Evolutionary conservation across 2,797 vertebrate genomes (phyloP).

Genomic region (Neosilurus mollespiculum): DNA sequence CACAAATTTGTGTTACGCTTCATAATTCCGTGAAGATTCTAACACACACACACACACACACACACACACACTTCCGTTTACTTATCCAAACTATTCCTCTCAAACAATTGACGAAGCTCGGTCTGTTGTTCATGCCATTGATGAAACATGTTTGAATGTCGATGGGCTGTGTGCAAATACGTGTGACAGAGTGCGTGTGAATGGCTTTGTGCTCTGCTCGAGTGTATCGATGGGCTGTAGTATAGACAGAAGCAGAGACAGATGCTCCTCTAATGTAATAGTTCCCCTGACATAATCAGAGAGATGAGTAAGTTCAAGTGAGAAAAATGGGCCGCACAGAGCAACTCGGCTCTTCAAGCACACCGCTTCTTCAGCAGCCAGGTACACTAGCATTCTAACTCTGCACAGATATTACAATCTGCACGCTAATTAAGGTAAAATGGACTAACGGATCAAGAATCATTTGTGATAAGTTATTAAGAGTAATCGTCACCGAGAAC

Average conservation of each 20-base stretch:
- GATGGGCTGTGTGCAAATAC: slow-evolving; percentile 31
- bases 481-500: not conserved
- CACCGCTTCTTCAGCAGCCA: not conserved
- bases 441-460: not conserved
- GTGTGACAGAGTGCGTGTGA: slow-evolving; percentile 37
- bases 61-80: slow-evolving; percentile 67
- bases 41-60: slow-evolving; percentile 60
- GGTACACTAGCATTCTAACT: not conserved
- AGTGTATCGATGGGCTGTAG: slow-evolving; percentile 37
- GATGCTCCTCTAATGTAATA: slow-evolving; percentile 43
- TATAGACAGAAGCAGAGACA: slow-evolving; percentile 34
- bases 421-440: not conserved
- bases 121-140: slow-evolving; percentile 71
- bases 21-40: slow-evolving; percentile 73
- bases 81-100: slow-evolving; percentile 63
- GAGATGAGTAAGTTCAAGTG: slow-evolving; percentile 27
- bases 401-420: not conserved
- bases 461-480: not conserved
- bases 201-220: slow-evolving; percentile 44
- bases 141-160: slow-evolving; percentile 62
- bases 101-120: slow-evolving; percentile 73
- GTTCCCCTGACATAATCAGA: slow-evolving; percentile 33
- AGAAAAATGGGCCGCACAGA: slow-evolving; percentile 18
- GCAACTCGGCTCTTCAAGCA: not conserved
- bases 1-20: slow-evolving; percentile 37